Evolutionary conservation across 1,140 invertebrate species (phyloP), one percentile per base, ranked within the genome.

Genomic region (Drosophila serrata): DNA sequence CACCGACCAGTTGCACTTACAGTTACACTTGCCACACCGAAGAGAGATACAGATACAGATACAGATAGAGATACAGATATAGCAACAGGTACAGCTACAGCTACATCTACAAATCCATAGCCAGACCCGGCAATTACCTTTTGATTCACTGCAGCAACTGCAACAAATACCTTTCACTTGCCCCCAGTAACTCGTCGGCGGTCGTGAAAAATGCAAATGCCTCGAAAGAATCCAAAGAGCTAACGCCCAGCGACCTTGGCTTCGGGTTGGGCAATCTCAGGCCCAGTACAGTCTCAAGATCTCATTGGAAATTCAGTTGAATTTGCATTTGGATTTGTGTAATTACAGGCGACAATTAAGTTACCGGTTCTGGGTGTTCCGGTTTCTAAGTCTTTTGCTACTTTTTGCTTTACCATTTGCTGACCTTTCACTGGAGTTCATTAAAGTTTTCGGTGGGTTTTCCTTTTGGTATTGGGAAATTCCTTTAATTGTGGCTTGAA

Each of bases 121-220:
- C 62, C 53, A 59, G 73, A 67, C 64, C 64, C 80, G 39, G 49
- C 75, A 79, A 82, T 82, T 82, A 82, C 59, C 67, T 45, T 33
- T 73, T 76, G 76, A 48, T 49, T 68, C 56, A 57, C 39, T 29
- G 46, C 53, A 75, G 37, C 75, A 70, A 15, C 13, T 15, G 37
- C 75, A 76, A n/a, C 15, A 29, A 24, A 49, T 17, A 49, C 48
- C 84, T 87, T 87, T 87, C 82, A 87, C 82, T 87, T 62, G 65
- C 68, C 76, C 75, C 37, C 61, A 48, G 72, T 33, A 31, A 33
- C 24, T 31, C 19, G 39, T 19, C 22, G 53, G 39, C 75, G 74
- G 43, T 70, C 72, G 35, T 76, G 67, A 48, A 56, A 64, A 60
- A 77, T 81, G 65, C 61, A 82, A 82, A 82, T 78, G 13, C 19